Base-by-base conservation (phyloP, 2,113 vertebrate species). In the Cariama cristata region DNA sequence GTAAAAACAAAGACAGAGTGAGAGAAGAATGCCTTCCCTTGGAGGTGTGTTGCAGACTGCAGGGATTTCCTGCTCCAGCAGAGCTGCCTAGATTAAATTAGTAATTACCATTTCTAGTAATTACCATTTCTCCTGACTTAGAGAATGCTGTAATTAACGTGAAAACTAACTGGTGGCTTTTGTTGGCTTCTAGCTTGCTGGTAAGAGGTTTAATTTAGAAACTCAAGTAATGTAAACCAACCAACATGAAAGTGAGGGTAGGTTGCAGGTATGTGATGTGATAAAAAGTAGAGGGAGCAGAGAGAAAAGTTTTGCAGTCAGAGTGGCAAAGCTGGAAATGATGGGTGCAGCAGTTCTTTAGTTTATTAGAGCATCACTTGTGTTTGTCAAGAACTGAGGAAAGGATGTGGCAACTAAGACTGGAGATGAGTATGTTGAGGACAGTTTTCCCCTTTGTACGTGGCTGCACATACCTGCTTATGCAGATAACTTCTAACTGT, bases 81-180 rank as follows among this genome's bases (percentile, higher is more conserved):
- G 86, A 94, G 91, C 91, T 91, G 94, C 86, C 80, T 72, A 56
- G 86, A 91, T 96, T 94, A 76, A 87, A 93, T 95, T 92, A 92
- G 77, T 91, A 96, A 96, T 96, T 97, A 94, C 73, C 73, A 81
- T 92, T 95, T 91, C 79, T 92, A 77, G 94, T 96, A 93, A 96
- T 96, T 97, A 91, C 91, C 83, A 47, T 96, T 97, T 97, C 89
- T 96, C 76, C 73, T 81, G 74, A 91, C 80, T 79, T 81, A 71
- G 44, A 75, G 73, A 92, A 68, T 89, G 88, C 76, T 95, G 92
- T 95, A 97, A 97, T 96, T 97, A 96, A 83, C 4, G 12, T 60
- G 13, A 79, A 96, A 95, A 93, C 88, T 79, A 95, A 91, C 95
- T 71, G 53, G 64, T 95, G 88, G 83, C 73, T 96, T 95, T 96